These are phyloP conservation scores for Tapirus terrestris DNA, from an alignment of 2,113 vertebrate genomes.

Conservation along the genomic window DNA sequence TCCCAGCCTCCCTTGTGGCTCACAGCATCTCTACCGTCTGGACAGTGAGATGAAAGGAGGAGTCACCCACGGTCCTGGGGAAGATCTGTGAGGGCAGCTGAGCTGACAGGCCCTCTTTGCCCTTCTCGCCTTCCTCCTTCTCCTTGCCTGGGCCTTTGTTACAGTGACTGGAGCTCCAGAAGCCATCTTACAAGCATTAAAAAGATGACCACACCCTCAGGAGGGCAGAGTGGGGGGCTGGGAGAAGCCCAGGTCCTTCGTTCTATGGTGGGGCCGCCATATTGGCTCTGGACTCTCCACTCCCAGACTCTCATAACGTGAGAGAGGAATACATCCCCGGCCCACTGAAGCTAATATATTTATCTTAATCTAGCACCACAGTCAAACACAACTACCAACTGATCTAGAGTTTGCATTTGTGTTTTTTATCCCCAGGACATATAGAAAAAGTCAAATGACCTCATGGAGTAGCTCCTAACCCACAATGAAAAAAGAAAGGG, in stretches of 20 bases:
- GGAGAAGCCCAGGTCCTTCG: neutral
- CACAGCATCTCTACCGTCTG: neutral
- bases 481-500: neutral
- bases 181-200: neutral
- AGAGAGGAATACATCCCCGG: neutral
- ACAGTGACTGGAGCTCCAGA: neutral
- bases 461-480: neutral
- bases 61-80: neutral
- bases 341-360: neutral
- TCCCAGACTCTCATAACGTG: fast-evolving
- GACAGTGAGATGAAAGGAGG: neutral
- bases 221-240: neutral
- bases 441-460: neutral
- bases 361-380: neutral
- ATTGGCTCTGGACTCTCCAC: neutral
- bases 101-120: neutral
- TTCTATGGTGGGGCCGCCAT: neutral
- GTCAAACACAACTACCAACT: neutral
- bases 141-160: neutral
- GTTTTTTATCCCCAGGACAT: neutral
- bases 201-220: neutral
- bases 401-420: neutral
- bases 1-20: neutral
- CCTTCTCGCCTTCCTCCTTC: neutral
- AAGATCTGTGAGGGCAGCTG: neutral